Evolutionary conservation across 2,888 invertebrate genomes (phyloP).

Genomic region (Drosophila meridionalis): DNA sequence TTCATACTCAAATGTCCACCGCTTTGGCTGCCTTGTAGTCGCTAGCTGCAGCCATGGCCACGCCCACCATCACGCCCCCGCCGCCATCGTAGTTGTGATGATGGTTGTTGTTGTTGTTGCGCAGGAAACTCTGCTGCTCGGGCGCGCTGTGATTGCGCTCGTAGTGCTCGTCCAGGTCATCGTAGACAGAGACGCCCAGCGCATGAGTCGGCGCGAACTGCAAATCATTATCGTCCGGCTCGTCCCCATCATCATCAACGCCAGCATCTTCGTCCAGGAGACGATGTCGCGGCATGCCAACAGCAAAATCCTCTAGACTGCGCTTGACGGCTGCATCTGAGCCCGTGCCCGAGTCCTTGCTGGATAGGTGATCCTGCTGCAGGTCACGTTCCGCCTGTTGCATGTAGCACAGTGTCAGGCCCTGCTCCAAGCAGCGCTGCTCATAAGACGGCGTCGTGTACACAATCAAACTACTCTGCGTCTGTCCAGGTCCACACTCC

Average conservation of each 20-base stretch:
- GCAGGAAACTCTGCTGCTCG: constrained; percentile 68
- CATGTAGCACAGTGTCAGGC: constrained; percentile 71
- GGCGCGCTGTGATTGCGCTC: constrained; percentile 58
- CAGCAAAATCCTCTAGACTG: constrained; percentile 78
- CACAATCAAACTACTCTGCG: constrained; percentile 74
- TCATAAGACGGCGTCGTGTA: constrained; percentile 80
- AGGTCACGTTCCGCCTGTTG: constrained; percentile 71
- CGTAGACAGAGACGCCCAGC: constrained; percentile 71
- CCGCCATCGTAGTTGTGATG: constrained; percentile 71
- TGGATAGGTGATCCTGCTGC: constrained; percentile 82
- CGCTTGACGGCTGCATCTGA: constrained; percentile 83
- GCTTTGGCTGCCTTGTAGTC: constrained; percentile 62
- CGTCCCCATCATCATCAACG: constrained; percentile 36
- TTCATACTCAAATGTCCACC: constrained; percentile 65
- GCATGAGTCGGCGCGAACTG: constrained; percentile 69
- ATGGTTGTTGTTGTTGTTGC: constrained; percentile 60
- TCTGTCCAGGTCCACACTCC: constrained; percentile 51
- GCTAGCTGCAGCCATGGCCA: constrained; percentile 21
- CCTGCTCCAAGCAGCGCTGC: constrained; percentile 75
- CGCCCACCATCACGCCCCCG: constrained; percentile 38
- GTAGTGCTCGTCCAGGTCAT: constrained; percentile 62
- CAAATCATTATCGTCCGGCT: constrained; percentile 58
- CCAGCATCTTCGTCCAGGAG: constrained; percentile 43
- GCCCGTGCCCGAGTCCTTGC: constrained; percentile 83
- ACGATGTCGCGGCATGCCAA: constrained; percentile 47